Base-by-base conservation (phyloP, 2,113 vertebrate species). In the Acinonyx jubatus region DNA sequence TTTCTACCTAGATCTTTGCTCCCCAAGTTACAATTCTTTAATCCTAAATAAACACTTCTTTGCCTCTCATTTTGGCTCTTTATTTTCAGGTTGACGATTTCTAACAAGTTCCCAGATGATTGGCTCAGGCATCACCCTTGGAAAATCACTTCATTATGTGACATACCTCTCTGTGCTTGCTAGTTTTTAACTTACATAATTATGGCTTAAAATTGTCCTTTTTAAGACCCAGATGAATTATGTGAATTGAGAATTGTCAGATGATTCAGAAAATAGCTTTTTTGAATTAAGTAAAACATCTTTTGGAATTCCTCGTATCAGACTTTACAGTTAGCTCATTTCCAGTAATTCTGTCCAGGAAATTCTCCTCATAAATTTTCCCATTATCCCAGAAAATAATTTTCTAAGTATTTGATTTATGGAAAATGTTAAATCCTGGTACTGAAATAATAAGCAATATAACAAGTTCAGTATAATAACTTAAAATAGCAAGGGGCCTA, bases 321-420 rank as follows among this genome's bases (percentile, higher is more conserved):
- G 21, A 71, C 19, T 92, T 91, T 86, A 33, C 10, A 83, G 36
- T 9, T 10, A 50, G 45, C 3, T 0, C 4, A 71, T 91, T 74
- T 68, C 10, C 14, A 13, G 5, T 93, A 66, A 92, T 71, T 94
- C n/a, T 89, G 1, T 83, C 57, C 12, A 83, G 27, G 5, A 14
- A 87, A 55, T 92, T 76, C 3, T 97, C 14, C 66, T 93, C 11
- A 57, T 68, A 84, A 48, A 27, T 68, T 41, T 74, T 52, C 73
- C 21, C 91, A 52, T 33, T 89, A 45, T 63, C 63, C 4, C 4
- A 89, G 36, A 91, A 90, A 85, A 81, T 19, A 27, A 86, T 76
- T 80, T 93, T 95, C 14, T 68, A 96, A 89, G 68, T 89, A 91
- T 86, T 93, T 93, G 19, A 38, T 16, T 65, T 94, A 76, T 57